A percentile compares a stretch with the other conserved stretches of the same genome.
These are phyloP conservation scores for Campaea margaritaria DNA, from an alignment of 2,888 invertebrate genomes.

Conservation along the genomic window DNA sequence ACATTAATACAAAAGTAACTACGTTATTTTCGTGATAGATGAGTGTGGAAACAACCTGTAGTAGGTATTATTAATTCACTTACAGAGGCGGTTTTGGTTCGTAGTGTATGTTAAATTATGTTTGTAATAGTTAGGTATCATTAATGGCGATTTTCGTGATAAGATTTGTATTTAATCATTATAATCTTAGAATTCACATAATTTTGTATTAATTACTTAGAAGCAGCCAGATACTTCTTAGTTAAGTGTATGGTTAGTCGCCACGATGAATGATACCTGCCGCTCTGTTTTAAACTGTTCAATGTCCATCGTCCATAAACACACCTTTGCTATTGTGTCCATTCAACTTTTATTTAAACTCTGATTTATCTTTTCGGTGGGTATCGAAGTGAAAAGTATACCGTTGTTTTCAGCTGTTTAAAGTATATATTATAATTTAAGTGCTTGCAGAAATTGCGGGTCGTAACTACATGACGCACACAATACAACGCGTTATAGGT, in stretches of 20 bases:
- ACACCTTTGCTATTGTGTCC: constrained; percentile 28
- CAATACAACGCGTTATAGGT: too few relatives aligned
- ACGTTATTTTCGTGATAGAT: constrained; percentile 82
- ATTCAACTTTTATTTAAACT: constrained; percentile 8
- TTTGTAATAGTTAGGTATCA: constrained; percentile 54
- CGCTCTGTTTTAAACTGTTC: too few relatives aligned
- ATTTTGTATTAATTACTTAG: background rate
- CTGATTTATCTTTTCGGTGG: constrained; percentile 14
- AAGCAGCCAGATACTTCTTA: background rate
- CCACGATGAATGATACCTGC: constrained; percentile 10
- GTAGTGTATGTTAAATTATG: constrained; percentile 59
- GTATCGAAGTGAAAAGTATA: constrained; percentile 16
- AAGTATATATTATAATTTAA: background rate
- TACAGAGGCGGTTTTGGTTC: constrained; percentile 73
- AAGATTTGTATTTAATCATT: constrained; percentile 43
- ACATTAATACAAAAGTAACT: constrained; percentile 72
- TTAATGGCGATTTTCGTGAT: constrained; percentile 71
- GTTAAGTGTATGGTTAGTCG: background rate
- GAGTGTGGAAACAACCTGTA: constrained; percentile 73
- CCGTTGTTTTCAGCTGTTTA: background rate
- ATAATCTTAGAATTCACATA: constrained; percentile 6
- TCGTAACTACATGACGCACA: background rate
- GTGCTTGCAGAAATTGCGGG: constrained; percentile 6
- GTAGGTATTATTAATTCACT: constrained; percentile 67
- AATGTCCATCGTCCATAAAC: constrained; percentile 27